phyloP scores from a whole-genome alignment of 2,797 vertebrate genomes.

The Trachurus trachurus region DNA sequence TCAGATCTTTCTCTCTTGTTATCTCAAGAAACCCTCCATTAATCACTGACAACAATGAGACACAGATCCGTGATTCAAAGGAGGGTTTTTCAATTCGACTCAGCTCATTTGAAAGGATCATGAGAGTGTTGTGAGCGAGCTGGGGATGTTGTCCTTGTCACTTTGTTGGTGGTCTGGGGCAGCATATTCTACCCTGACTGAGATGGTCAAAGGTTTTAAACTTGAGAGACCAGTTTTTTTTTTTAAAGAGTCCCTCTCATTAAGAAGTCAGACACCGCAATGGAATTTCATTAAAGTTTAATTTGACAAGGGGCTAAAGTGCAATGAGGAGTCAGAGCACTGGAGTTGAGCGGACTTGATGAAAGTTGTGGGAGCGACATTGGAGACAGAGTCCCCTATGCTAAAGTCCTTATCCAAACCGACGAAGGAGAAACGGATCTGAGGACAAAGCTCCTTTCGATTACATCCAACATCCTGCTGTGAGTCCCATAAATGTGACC shows the following conservation, averaged over 20 bases:
- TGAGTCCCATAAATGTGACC: slow-evolving; percentile 37
- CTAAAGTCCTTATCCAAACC: slow-evolving; percentile 42
- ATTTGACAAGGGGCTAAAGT: slow-evolving; percentile 22
- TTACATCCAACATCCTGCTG: slow-evolving; percentile 37
- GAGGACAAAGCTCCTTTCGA: slow-evolving; percentile 30
- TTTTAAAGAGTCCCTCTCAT: slow-evolving; percentile 18
- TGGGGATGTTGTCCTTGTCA: neutral
- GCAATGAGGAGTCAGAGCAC: slow-evolving; percentile 9
- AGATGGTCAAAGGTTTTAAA: slow-evolving; percentile 22
- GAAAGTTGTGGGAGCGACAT: neutral
- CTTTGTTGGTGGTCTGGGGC: slow-evolving; percentile 30
- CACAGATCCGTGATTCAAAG: neutral
- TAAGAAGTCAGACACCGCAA: neutral
- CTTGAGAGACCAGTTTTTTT: neutral
- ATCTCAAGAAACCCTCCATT: slow-evolving; percentile 32
- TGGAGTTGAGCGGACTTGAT: slow-evolving; percentile 35
- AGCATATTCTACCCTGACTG: neutral
- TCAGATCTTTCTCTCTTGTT: slow-evolving; percentile 38
- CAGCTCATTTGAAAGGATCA: slow-evolving; percentile 5
- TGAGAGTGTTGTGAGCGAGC: slow-evolving; percentile 3
- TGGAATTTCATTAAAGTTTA: slow-evolving; percentile 38
- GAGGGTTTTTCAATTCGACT: slow-evolving; percentile 11
- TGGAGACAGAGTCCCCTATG: neutral
- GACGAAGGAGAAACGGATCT: slow-evolving; percentile 51
- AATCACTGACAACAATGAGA: slow-evolving; percentile 19